Evolutionary conservation across 2,113 vertebrate species (phyloP), one percentile per base, ranked within the genome.

Genomic region (Chaetorhynchus papuensis): DNA sequence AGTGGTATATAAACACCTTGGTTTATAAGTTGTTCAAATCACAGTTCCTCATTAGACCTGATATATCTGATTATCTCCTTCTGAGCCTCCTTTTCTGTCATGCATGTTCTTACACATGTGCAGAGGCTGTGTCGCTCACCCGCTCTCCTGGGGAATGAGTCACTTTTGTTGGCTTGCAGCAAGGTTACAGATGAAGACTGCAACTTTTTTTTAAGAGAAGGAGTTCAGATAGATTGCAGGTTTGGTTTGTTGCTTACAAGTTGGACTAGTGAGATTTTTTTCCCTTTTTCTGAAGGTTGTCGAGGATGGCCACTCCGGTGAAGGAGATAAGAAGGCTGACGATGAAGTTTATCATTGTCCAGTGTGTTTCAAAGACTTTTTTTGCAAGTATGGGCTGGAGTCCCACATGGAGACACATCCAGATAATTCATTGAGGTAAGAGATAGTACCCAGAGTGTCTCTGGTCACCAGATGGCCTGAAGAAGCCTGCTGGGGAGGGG

Each of bases 361-460:
- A 2, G 97, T 99, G 85, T 99, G 99, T 97, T 99, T 99, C 98
- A 99, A 99, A 97, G 99, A 98, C 65, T 99, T 99, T 96, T 97
- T 96, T 92, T 99, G 99, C 98, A 99, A 99, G 89, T 98, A 98
- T 57, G 99, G 98, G 57, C 98, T 99, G 97, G 99, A 99, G 95
- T 98, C 97, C 35, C 99, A 99, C 97, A 99, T 99, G 98, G 99
- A 99, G 95, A 97, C 98, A 15, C 99, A 99, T 96, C 99, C 99
- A 9, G 99, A 99, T 96, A 99, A 98, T 60, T 98, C 98, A 3
- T 88, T 99, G 77, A 99, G 98, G 98, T 99, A 98, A 96, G 96
- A 83, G 68, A 44, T 37, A 77, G 53, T 42, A 31, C 19, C 1
- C 2, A 56, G 44, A 52, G 52, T 44, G 30, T 80, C 76, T 70